A percentile compares a stretch with the other conserved stretches of the same genome.
Evolutionary conservation across 2,113 vertebrate species (phyloP).

Genomic region (Paedocypris sp.): DNA sequence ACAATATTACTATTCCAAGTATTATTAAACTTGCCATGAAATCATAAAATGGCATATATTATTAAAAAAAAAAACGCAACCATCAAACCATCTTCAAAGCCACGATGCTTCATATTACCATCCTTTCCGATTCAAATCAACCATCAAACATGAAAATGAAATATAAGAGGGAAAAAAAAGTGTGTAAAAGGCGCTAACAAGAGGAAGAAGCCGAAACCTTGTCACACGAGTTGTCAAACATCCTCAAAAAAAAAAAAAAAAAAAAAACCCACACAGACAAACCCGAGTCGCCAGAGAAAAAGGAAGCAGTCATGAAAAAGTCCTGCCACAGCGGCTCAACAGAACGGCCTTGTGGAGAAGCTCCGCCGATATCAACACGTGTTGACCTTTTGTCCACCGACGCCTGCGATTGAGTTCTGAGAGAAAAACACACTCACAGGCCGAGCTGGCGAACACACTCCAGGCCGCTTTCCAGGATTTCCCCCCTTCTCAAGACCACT

Average conservation of each 20-base stretch:
- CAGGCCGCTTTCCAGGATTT: background rate
- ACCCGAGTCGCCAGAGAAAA: background rate
- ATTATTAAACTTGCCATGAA: no score
- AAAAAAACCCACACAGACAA: background rate
- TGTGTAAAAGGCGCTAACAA: no score
- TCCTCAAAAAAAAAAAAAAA: no score
- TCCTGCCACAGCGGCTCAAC: background rate
- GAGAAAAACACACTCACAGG: background rate
- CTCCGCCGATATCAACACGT: background rate
- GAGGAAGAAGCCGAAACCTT: constrained; percentile 7
- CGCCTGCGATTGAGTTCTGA: no score
- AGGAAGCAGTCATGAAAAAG: constrained; percentile 6
- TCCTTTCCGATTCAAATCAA: no score
- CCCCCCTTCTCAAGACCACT: background rate
- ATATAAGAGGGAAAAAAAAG: no score
- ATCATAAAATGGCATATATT: no score
- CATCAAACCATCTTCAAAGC: no score
- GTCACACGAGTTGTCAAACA: constrained; percentile 4
- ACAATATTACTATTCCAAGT: no score
- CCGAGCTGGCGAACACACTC: background rate
- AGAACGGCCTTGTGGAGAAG: background rate
- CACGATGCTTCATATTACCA: no score
- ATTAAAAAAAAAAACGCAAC: no score
- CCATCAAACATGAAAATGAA: no score
- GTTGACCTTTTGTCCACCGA: background rate